phyloP scores from a whole-genome alignment of 2,113 vertebrate genomes.

The Prolemur simus region DNA sequence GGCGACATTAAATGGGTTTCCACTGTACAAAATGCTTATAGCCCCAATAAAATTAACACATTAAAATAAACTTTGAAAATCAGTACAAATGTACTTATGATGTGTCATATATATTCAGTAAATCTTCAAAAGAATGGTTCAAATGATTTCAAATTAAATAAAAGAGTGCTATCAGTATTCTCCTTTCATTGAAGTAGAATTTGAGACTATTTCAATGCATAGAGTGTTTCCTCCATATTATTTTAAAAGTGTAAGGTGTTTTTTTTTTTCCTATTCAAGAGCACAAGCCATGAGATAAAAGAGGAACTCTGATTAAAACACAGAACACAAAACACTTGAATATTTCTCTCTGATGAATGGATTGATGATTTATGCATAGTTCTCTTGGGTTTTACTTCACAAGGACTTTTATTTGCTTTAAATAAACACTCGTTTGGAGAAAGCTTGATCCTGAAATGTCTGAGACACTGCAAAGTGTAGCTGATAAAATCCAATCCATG shows the following conservation, averaged over 20 bases:
- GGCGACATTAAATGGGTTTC: background rate
- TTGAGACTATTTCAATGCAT: background rate
- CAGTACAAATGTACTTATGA: rapidly evolving
- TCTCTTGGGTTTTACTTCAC: background rate
- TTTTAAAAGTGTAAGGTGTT: background rate
- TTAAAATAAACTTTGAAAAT: background rate
- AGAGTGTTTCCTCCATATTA: background rate
- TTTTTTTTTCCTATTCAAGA: background rate
- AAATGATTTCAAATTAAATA: background rate
- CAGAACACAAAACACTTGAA: background rate
- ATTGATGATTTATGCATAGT: background rate
- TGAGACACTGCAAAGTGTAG: background rate
- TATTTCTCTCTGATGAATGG: background rate
- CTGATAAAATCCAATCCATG: background rate
- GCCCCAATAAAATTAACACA: background rate
- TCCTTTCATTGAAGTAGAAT: background rate
- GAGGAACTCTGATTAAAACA: background rate
- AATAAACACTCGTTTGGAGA: background rate
- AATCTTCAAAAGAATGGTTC: too few species aligned
- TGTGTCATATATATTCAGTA: background rate
- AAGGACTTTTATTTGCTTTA: background rate
- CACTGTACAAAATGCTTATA: rapidly evolving
- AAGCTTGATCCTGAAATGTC: background rate
- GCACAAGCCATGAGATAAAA: background rate
- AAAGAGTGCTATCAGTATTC: background rate